Conservation (phyloP, 2,888 invertebrate genomes). For the Ophion obscuratus region DNA sequence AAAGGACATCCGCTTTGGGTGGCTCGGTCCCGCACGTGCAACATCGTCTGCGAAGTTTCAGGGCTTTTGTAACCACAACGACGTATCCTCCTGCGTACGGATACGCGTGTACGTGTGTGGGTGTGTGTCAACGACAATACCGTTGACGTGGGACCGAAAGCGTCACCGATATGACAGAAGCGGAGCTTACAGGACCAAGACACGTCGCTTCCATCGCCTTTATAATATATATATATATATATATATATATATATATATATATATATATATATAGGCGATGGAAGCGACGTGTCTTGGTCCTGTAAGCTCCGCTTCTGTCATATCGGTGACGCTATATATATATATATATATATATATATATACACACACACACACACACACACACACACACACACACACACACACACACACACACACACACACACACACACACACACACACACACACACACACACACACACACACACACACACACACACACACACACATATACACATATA, state of each 20-base stretch:
- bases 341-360: too few relatives aligned
- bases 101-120: background rate
- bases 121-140: slow-evolving; percentile 17
- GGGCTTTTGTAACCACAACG: background rate
- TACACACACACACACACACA: background rate
- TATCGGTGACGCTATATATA: slow-evolving; percentile 14
- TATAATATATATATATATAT: too few relatives aligned
- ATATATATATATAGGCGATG: background rate
- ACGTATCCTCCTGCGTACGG: background rate
- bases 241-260: too few relatives aligned
- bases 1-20: slow-evolving; percentile 23
- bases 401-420: too few relatives aligned
- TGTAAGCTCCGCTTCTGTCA: background rate
- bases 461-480: too few relatives aligned
- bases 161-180: slow-evolving; percentile 4
- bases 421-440: too few relatives aligned
- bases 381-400: too few relatives aligned
- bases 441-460: too few relatives aligned
- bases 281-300: slow-evolving; percentile 25
- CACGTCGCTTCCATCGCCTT: slow-evolving; percentile 17
- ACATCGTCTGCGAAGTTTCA: slow-evolving; percentile 26
- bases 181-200: slow-evolving; percentile 9
- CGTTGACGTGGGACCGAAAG: slow-evolving; percentile 3
- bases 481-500: too few relatives aligned
- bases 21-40: background rate